A percentile compares a stretch with the other conserved stretches of the same genome.
Conservation (phyloP, 2,113 vertebrate species). For the Stegostoma tigrinum region DNA sequence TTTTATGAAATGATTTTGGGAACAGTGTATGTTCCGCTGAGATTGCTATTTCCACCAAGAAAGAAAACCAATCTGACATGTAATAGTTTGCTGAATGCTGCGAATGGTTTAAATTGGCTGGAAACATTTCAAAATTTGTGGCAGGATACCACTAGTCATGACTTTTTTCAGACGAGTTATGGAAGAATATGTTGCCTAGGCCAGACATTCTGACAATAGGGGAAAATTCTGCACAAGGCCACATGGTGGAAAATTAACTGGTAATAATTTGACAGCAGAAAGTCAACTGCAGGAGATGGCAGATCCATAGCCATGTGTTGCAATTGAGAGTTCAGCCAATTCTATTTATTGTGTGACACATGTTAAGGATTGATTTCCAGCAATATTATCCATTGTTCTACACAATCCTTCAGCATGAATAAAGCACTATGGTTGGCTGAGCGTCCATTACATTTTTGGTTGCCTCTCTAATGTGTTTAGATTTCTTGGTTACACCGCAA, state of each 20-base stretch:
- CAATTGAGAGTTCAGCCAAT: not conserved
- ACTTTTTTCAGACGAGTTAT: not conserved
- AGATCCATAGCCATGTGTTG: not conserved
- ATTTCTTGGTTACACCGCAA: not conserved
- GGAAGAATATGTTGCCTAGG: not conserved
- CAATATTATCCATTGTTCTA: not conserved
- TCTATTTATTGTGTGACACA: not conserved
- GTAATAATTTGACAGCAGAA: not conserved
- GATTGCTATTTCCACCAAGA: not conserved
- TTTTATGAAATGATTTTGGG: not conserved
- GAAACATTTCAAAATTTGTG: not conserved
- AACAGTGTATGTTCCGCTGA: not conserved
- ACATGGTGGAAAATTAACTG: not conserved
- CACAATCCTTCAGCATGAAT: not conserved
- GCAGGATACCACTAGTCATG: not conserved
- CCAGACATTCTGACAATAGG: not conserved
- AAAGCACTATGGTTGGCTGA: not conserved
- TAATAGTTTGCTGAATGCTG: not conserved
- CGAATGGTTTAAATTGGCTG: not conserved
- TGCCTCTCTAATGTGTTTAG: not conserved
- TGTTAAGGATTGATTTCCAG: not conserved
- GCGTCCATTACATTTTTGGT: not conserved
- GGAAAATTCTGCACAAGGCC: not conserved
- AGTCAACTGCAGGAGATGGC: not conserved
- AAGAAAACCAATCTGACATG: not conserved